phyloP scores from a whole-genome alignment of 2,888 invertebrate genomes.

The Ischnus inquisitorius region DNA sequence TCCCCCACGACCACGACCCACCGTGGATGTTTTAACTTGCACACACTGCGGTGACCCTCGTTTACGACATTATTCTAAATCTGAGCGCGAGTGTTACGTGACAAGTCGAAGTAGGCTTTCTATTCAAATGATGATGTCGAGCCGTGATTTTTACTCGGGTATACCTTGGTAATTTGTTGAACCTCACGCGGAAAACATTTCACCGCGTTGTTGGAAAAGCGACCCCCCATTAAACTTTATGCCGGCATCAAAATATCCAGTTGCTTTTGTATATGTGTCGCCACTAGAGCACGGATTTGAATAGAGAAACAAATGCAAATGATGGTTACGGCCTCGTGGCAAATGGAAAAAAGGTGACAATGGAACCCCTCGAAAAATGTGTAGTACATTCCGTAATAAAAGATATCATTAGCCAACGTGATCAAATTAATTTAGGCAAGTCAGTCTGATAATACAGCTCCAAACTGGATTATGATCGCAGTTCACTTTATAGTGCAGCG shows the following conservation, averaged over 20 bases:
- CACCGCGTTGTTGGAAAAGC: background rate
- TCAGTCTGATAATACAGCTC: too few relatives aligned
- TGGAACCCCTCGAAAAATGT: background rate
- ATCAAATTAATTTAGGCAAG: too few relatives aligned
- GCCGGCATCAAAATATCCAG: background rate
- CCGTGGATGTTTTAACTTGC: slow-evolving; percentile 2
- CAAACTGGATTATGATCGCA: too few relatives aligned
- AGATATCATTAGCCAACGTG: background rate
- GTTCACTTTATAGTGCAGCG: background rate
- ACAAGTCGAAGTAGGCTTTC: slow-evolving; percentile 31
- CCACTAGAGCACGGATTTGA: background rate
- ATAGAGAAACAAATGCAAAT: background rate
- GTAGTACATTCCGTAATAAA: background rate
- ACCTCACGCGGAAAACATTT: background rate
- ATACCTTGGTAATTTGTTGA: slow-evolving; percentile 16
- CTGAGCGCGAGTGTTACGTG: slow-evolving; percentile 37
- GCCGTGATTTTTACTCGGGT: slow-evolving; percentile 14
- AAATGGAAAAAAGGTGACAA: background rate
- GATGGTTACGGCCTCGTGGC: background rate
- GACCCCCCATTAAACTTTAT: background rate
- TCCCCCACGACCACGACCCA: background rate
- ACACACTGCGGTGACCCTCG: slow-evolving; percentile 32
- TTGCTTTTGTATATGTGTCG: background rate
- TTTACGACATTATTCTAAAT: slow-evolving; percentile 62
- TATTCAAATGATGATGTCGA: slow-evolving; percentile 48